phyloP scores from a whole-genome alignment of 2,888 invertebrate species.

The Argyra leucocephala region DNA sequence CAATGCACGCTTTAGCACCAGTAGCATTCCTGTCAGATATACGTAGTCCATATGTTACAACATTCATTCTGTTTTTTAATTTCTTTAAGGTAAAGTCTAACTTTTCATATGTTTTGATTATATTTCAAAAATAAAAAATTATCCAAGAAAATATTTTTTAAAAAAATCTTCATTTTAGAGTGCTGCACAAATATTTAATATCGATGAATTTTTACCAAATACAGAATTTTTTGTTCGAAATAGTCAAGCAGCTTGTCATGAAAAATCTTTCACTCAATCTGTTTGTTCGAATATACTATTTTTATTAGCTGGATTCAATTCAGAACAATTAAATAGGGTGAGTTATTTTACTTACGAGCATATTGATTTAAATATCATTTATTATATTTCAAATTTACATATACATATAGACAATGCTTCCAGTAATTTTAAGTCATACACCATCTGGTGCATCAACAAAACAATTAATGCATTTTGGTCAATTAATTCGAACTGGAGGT shows the following conservation, averaged over 20 bases:
- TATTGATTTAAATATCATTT: not conserved
- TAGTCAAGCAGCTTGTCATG: slow-evolving; percentile 44
- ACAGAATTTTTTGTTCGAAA: slow-evolving; percentile 40
- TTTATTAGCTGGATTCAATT: slow-evolving; percentile 52
- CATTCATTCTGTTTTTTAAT: slow-evolving; percentile 38
- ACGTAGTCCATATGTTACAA: slow-evolving; percentile 43
- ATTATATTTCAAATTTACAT: no score
- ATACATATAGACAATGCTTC: slow-evolving; percentile 43
- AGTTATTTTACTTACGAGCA: slow-evolving; percentile 14
- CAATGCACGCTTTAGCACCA: slow-evolving; percentile 50
- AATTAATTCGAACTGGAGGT: slow-evolving; percentile 41
- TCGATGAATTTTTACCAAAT: slow-evolving; percentile 42
- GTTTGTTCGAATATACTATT: slow-evolving; percentile 54
- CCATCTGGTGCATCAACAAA: slow-evolving; percentile 44
- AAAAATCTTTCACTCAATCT: slow-evolving; percentile 45
- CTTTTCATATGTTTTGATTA: no score
- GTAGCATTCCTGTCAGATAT: slow-evolving; percentile 48
- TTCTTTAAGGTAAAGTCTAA: slow-evolving; percentile 34
- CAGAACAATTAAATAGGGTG: slow-evolving; percentile 51
- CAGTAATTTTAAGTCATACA: slow-evolving; percentile 42
- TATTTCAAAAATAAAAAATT: no score
- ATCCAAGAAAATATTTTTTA: slow-evolving; percentile 7
- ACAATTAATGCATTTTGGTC: slow-evolving; percentile 44
- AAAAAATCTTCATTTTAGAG: slow-evolving; percentile 30
- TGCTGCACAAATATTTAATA: slow-evolving; percentile 40